phyloP scores from a whole-genome alignment of 2,888 invertebrate genomes.

The Tachina lurida region DNA sequence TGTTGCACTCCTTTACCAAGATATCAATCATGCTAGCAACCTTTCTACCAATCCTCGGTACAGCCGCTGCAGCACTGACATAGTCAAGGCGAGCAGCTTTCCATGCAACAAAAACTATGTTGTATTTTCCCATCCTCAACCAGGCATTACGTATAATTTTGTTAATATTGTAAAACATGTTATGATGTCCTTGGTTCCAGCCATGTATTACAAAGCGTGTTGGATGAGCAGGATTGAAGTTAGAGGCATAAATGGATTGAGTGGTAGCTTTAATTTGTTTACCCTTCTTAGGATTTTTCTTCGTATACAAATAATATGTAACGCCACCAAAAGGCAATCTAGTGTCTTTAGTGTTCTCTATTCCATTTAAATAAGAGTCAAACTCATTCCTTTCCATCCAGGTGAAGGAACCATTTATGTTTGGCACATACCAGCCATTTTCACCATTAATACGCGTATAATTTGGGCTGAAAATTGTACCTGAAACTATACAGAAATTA shows the following conservation, averaged over 20 bases:
- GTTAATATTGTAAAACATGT: slow-evolving; percentile 73
- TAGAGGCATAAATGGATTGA: slow-evolving; percentile 68
- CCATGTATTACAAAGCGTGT: slow-evolving; percentile 84
- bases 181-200: slow-evolving; percentile 84
- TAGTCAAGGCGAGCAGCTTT: slow-evolving; percentile 84
- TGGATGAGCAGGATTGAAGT: slow-evolving; percentile 73
- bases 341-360: slow-evolving; percentile 71
- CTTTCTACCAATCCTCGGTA: slow-evolving; percentile 76
- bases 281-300: slow-evolving; percentile 74
- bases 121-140: slow-evolving; percentile 84
- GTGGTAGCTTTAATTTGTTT: slow-evolving; percentile 72
- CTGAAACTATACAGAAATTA: background rate
- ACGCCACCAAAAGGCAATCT: slow-evolving; percentile 30
- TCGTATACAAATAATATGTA: slow-evolving; percentile 76
- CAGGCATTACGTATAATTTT: slow-evolving; percentile 83
- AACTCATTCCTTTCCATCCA: slow-evolving; percentile 64
- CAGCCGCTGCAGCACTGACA: slow-evolving; percentile 83
- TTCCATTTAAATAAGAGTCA: background rate
- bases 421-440: slow-evolving; percentile 73
- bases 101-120: slow-evolving; percentile 86
- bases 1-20: slow-evolving; percentile 83
- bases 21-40: slow-evolving; percentile 78
- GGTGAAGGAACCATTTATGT: slow-evolving; percentile 58
- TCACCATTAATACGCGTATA: slow-evolving; percentile 65
- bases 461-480: slow-evolving; percentile 5